Conservation (phyloP, 1,140 invertebrate species). For the Oreohelix idahoensis region DNA sequence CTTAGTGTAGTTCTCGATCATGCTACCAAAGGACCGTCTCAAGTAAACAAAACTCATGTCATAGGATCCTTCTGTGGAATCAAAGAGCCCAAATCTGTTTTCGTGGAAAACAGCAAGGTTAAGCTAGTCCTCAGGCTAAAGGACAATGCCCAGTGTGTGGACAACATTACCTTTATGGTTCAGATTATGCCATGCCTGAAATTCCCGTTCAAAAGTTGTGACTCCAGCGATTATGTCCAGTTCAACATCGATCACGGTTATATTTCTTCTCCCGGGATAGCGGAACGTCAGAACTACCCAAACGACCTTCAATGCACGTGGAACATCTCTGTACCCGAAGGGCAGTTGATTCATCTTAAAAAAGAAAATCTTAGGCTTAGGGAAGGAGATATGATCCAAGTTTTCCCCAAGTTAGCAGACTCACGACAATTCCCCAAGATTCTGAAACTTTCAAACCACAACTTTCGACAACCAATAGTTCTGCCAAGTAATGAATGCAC, state of each 20-base stretch:
- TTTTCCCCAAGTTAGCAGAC: not conserved
- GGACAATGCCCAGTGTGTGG: conserved; percentile 22
- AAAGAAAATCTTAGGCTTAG: not conserved
- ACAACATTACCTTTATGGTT: conserved; percentile 22
- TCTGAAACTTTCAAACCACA: not conserved
- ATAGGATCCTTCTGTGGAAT: conserved; percentile 28
- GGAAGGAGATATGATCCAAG: conserved; percentile 11
- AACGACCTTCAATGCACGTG: conserved; percentile 9
- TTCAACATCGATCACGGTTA: not conserved
- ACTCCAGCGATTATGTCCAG: conserved; percentile 3
- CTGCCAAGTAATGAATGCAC: not conserved
- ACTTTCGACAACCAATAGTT: conserved; percentile 2
- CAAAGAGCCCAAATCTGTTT: conserved; percentile 12
- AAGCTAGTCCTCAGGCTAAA: not conserved
- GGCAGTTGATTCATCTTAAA: not conserved
- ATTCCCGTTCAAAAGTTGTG: not conserved
- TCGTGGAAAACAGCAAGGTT: conserved; percentile 14
- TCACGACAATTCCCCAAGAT: not conserved
- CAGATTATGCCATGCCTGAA: conserved; percentile 4
- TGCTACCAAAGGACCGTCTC: not conserved
- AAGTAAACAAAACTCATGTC: not conserved
- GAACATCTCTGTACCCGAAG: not conserved
- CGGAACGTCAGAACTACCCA: not conserved
- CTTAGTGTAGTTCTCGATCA: not conserved
- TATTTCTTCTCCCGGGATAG: conserved; percentile 8